phyloP scores from a whole-genome alignment of 2,113 vertebrate genomes.

The Macquaria australasica region DNA sequence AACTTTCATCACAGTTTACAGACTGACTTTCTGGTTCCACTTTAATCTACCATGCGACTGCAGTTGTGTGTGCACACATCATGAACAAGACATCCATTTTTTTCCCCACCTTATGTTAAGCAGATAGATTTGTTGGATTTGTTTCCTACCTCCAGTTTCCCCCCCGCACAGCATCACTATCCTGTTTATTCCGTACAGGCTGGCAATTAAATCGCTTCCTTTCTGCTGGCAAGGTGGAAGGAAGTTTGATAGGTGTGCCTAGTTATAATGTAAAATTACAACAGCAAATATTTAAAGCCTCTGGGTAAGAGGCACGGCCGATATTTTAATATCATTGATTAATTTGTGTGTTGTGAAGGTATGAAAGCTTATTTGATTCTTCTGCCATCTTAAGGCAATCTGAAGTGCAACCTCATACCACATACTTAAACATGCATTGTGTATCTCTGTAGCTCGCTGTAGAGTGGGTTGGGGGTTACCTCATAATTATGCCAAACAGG shows the following conservation, averaged over 20 bases:
- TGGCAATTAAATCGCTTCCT: constrained; percentile 25
- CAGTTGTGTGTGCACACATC: not conserved
- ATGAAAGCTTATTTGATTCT: constrained; percentile 21
- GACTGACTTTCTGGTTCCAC: not conserved
- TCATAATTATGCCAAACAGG: constrained; percentile 73
- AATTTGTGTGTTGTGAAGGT: constrained; percentile 3
- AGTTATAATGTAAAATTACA: constrained; percentile 21
- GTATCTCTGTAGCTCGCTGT: not conserved
- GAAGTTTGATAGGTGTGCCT: not conserved
- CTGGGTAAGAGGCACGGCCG: constrained; percentile 29
- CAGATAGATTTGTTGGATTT: not conserved
- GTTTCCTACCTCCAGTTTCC: not conserved
- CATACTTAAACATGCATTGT: constrained; percentile 21
- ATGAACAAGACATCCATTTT: not conserved
- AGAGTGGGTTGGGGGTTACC: constrained; percentile 29
- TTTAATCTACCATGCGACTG: not conserved
- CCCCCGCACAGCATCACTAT: not conserved
- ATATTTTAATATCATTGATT: constrained; percentile 19
- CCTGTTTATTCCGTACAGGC: constrained; percentile 3
- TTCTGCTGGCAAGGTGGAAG: constrained; percentile 12
- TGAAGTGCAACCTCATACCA: constrained; percentile 13
- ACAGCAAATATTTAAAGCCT: constrained; percentile 22
- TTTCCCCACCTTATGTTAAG: not conserved
- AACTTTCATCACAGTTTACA: not conserved
- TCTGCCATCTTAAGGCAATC: not conserved